Conservation (phyloP, 2,797 vertebrate species). For the Crax fasciolata region DNA sequence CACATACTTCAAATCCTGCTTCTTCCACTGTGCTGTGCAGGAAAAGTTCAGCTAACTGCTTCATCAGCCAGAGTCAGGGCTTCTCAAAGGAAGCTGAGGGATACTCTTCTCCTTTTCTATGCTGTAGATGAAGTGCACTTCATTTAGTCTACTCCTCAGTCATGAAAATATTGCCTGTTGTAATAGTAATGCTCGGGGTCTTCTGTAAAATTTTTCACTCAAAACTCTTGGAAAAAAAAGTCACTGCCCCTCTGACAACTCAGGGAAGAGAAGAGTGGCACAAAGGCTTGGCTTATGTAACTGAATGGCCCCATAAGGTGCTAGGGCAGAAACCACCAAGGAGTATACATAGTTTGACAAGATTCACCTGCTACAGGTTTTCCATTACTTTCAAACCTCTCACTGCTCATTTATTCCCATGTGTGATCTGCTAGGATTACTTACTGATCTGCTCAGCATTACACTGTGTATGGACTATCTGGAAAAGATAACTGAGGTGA, state of each 20-base stretch:
- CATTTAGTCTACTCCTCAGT: neutral
- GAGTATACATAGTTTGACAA: neutral
- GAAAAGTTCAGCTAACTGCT: neutral
- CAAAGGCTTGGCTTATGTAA: neutral
- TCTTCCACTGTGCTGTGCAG: neutral
- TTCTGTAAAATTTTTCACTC: neutral
- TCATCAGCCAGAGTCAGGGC: neutral
- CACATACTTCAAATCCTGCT: neutral
- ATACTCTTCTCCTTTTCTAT: neutral
- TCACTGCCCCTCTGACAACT: neutral
- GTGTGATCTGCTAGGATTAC: neutral
- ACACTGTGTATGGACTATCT: neutral
- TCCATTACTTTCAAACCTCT: neutral
- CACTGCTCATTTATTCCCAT: neutral
- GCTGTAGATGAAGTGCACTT: neutral
- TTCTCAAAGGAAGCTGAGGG: neutral
- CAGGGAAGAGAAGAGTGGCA: neutral
- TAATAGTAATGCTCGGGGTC: neutral
- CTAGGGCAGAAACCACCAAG: neutral
- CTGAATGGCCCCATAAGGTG: neutral
- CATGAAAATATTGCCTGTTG: neutral
- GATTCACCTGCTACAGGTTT: neutral
- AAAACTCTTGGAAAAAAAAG: neutral
- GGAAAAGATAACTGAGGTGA: neutral
- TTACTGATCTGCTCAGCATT: neutral